A percentile compares a stretch with the other conserved stretches of the same genome.
Conservation (phyloP, 1,140 invertebrate genomes). For the Drosophila santomea region DNA sequence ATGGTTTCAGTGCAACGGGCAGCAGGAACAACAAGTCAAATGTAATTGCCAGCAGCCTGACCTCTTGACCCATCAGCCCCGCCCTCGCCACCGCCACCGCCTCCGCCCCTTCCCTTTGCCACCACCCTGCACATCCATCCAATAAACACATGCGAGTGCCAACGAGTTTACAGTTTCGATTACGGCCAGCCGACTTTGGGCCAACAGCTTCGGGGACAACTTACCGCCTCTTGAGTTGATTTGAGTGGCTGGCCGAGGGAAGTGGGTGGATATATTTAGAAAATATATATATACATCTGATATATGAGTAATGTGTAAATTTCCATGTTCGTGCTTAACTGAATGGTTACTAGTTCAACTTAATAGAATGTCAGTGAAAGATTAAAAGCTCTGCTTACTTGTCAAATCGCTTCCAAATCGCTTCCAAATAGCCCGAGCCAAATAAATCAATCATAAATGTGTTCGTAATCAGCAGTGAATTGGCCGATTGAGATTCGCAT, state of each 20-base stretch:
- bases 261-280: not conserved
- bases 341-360: too few species aligned
- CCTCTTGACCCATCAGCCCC: slow-evolving; percentile 13
- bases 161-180: slow-evolving; percentile 47
- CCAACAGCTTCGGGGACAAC: slow-evolving; percentile 29
- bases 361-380: too few species aligned
- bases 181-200: slow-evolving; percentile 19
- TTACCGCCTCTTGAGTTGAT: slow-evolving; percentile 16
- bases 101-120: not conserved
- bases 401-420: not conserved
- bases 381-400: not conserved
- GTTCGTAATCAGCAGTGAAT: too few species aligned
- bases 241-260: slow-evolving; percentile 4
- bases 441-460: slow-evolving; percentile 22
- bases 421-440: not conserved
- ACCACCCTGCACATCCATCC: not conserved
- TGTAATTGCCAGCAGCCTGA: slow-evolving; percentile 37
- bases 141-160: slow-evolving; percentile 18
- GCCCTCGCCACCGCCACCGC: not conserved
- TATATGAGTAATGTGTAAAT: too few species aligned
- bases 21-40: slow-evolving; percentile 28
- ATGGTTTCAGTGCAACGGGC: too few species aligned
- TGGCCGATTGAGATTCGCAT: slow-evolving; percentile 25
- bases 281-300: too few species aligned
- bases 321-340: too few species aligned